These are phyloP conservation scores for Simalia tracyae DNA, from an alignment of 2,797 vertebrate genomes.

Conservation along the genomic window DNA sequence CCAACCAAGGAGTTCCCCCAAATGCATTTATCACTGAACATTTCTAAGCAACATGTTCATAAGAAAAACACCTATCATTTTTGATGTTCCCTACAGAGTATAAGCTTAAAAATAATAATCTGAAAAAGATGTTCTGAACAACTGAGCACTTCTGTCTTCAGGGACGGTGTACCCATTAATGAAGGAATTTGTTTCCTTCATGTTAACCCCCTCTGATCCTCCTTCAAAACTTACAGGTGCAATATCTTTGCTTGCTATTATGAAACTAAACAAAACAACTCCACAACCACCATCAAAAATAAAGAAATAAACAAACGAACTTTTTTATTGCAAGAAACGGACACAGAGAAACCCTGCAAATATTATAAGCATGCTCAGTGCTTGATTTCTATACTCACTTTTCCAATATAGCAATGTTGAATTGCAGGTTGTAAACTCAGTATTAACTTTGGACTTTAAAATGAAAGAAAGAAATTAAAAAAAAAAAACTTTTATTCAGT, in stretches of 20 bases:
- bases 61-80: not conserved
- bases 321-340: not conserved
- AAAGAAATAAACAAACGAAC: not conserved
- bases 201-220: not conserved
- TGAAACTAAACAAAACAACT: not conserved
- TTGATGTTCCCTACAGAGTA: not conserved
- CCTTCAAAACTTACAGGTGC: not conserved
- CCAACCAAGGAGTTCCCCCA: not conserved
- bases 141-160: not conserved
- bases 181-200: not conserved
- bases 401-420: not conserved
- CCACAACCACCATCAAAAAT: not conserved
- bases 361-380: not conserved
- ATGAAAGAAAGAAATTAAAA: not conserved
- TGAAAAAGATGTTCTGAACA: not conserved
- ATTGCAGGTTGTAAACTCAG: not conserved
- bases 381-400: not conserved
- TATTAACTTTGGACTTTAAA: not conserved
- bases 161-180: not conserved
- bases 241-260: not conserved
- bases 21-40: not conserved
- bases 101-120: conserved; percentile 10
- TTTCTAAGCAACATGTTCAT: not conserved
- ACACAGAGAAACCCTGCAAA: not conserved
- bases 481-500: not conserved